phyloP scores from a whole-genome alignment of 2,797 vertebrate genomes.

The Yasuhikotakia modesta region DNA sequence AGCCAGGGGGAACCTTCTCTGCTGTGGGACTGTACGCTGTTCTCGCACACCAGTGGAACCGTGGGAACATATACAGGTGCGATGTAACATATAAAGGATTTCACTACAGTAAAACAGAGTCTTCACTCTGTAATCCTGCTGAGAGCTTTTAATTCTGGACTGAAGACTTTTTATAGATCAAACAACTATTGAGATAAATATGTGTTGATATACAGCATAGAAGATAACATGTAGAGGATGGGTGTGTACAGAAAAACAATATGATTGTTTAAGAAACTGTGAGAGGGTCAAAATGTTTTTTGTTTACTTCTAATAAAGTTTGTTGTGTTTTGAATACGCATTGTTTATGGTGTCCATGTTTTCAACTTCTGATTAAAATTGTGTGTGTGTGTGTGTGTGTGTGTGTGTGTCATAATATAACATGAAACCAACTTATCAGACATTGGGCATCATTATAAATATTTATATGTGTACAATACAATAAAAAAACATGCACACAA shows the following conservation, averaged over 20 bases:
- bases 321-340: not conserved
- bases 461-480: no score
- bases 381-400: no score
- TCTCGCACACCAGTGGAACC: constrained; percentile 36
- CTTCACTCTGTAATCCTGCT: constrained; percentile 32
- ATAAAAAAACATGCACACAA: no score
- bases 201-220: not conserved
- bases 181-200: not conserved
- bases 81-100: constrained; percentile 42
- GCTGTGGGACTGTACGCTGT: constrained; percentile 53
- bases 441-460: no score
- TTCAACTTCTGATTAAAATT: no score
- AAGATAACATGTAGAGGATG: not conserved
- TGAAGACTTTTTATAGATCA: not conserved
- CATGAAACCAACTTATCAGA: no score
- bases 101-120: constrained; percentile 37
- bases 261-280: not conserved
- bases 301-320: not conserved
- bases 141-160: not conserved
- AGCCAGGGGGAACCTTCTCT: constrained; percentile 49
- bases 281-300: not conserved
- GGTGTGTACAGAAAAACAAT: not conserved
- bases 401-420: no score
- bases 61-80: constrained; percentile 51
- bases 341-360: not conserved